These are phyloP conservation scores for Lycaon pictus DNA, from an alignment of 2,113 vertebrate species.

Conservation along the genomic window DNA sequence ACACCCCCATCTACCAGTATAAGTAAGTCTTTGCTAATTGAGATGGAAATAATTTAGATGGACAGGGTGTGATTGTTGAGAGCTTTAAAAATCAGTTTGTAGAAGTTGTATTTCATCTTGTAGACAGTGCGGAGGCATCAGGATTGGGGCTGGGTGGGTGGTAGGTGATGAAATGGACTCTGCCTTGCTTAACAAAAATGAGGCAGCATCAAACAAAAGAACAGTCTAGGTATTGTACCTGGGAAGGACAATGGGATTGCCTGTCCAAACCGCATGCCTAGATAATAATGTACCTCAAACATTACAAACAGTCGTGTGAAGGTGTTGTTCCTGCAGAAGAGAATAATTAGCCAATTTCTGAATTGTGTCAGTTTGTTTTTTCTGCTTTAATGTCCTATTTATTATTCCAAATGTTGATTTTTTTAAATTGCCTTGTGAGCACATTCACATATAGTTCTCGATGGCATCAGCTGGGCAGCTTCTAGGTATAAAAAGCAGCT, in stretches of 20 bases:
- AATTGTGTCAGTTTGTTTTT: background rate
- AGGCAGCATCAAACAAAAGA: background rate
- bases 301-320: background rate
- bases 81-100: slow-evolving; percentile 35
- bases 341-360: background rate
- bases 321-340: background rate
- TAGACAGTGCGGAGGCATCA: background rate
- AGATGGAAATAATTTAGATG: slow-evolving; percentile 2
- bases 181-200: background rate
- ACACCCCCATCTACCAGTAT: background rate
- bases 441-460: background rate
- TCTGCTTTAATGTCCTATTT: slow-evolving; percentile 12
- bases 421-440: background rate
- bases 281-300: background rate
- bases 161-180: background rate
- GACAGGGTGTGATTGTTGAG: background rate
- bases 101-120: background rate
- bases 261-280: background rate
- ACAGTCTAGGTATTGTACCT: background rate
- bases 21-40: background rate
- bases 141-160: too few species aligned
- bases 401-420: background rate
- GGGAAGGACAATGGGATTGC: background rate
- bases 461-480: background rate
- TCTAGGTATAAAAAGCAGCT: background rate